Percentiles rank a stretch among this genome's conserved stretches.
Evolutionary conservation across 2,888 invertebrate genomes (phyloP).

Genomic region (Cosmia pyralina): DNA sequence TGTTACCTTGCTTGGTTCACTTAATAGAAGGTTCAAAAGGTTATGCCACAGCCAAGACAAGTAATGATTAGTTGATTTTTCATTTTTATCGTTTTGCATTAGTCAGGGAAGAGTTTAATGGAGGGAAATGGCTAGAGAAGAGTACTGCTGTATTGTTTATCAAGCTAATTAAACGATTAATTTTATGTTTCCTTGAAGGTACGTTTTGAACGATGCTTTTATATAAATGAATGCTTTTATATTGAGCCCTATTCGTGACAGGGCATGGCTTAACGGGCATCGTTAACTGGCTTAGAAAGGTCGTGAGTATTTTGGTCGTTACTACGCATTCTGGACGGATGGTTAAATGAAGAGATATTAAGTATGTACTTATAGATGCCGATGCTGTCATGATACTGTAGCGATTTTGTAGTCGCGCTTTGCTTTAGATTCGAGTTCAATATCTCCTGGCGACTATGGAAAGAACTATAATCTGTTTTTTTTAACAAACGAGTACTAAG

Average conservation of each 20-base stretch:
- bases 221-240: background rate
- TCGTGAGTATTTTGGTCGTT: background rate
- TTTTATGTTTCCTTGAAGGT: background rate
- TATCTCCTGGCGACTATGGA: background rate
- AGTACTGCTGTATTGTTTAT: background rate
- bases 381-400: background rate
- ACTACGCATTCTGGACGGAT: no score
- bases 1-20: constrained; percentile 35
- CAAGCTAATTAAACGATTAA: background rate
- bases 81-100: constrained; percentile 54
- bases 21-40: constrained; percentile 67
- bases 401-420: background rate
- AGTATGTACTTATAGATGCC: background rate
- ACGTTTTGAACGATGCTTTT: background rate
- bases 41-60: constrained; percentile 49
- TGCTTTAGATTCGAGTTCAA: constrained; percentile 19
- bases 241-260: constrained; percentile 30
- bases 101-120: constrained; percentile 12
- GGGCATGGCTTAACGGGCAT: constrained; percentile 14
- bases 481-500: no score
- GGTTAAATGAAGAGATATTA: background rate
- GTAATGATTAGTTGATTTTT: constrained; percentile 49
- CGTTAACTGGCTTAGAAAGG: constrained; percentile 22
- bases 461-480: no score
- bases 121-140: background rate